Evolutionary conservation across 2,888 invertebrate species (phyloP).

Genomic region (Acanthosoma haemorrhoidale): DNA sequence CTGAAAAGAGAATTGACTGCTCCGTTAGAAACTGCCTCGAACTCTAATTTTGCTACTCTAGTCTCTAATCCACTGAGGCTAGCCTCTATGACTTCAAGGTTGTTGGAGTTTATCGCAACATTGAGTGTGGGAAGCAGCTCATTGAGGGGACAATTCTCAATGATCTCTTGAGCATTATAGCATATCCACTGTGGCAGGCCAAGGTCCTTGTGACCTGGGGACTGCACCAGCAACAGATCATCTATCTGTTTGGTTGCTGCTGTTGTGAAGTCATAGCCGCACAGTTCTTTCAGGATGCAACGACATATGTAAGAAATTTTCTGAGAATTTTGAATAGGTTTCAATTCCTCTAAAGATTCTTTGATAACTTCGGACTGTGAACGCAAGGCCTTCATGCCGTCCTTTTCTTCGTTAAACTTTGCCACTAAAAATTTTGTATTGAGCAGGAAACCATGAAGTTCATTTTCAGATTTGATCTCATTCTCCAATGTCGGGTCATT

Average conservation of each 20-base stretch:
- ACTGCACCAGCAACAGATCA: background rate
- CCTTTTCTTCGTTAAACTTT: conserved; percentile 36
- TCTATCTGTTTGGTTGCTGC: conserved; percentile 25
- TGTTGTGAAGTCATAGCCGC: background rate
- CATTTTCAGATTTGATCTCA: conserved; percentile 37
- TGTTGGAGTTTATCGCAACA: conserved; percentile 23
- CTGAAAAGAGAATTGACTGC: conserved; percentile 20
- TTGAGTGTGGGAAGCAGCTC: conserved; percentile 30
- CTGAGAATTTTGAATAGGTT: conserved; percentile 26
- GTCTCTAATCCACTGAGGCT: conserved; percentile 23
- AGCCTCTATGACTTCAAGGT: conserved; percentile 31
- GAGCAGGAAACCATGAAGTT: conserved; percentile 39
- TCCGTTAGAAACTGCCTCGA: conserved; percentile 33
- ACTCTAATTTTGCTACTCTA: conserved; percentile 29
- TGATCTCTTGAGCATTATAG: conserved; percentile 28
- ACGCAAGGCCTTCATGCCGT: conserved; percentile 31
- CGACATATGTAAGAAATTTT: conserved; percentile 36
- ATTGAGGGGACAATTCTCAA: conserved; percentile 29
- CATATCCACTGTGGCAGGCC: conserved; percentile 32
- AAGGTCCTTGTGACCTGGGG: background rate
- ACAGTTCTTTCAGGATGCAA: conserved; percentile 9
- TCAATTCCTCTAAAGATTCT: conserved; percentile 31
- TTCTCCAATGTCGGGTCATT: conserved; percentile 33
- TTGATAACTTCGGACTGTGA: conserved; percentile 26
- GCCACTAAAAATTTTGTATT: conserved; percentile 35